Percentiles rank a stretch among this genome's conserved stretches.
Evolutionary conservation across 2,113 vertebrate genomes (phyloP).

Genomic region (Epinephelus lanceolatus): DNA sequence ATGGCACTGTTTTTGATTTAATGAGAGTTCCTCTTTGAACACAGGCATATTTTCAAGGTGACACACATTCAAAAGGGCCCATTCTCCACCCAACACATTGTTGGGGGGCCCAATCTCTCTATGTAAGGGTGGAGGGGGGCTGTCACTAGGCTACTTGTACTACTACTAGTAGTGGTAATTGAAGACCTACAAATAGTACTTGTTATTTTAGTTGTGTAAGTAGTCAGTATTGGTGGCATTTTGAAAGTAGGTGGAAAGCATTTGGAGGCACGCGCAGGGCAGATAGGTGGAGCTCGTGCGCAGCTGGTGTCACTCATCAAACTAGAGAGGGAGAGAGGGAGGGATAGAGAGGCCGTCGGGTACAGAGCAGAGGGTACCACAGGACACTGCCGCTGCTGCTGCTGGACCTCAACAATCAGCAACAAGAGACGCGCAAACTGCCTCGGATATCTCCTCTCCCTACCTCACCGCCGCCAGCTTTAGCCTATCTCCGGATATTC

Average conservation of each 20-base stretch:
- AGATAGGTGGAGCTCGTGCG: constrained; percentile 70
- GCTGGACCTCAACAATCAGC: constrained; percentile 39
- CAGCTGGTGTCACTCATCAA: constrained; percentile 57
- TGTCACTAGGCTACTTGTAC: too few relatives aligned
- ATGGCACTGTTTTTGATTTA: too few relatives aligned
- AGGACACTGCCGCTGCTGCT: constrained; percentile 57
- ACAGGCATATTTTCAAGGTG: too few relatives aligned
- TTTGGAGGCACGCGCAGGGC: constrained; percentile 29
- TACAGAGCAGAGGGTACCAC: constrained; percentile 75
- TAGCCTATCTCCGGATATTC: not conserved
- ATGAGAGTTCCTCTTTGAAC: too few relatives aligned
- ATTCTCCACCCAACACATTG: too few relatives aligned
- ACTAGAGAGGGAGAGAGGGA: constrained; percentile 16
- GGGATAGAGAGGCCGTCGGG: constrained; percentile 57
- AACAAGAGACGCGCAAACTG: not conserved
- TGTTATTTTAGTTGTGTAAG: too few relatives aligned
- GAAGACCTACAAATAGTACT: not conserved
- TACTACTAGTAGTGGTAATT: not conserved
- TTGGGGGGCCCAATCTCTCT: too few relatives aligned
- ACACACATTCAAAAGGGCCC: too few relatives aligned
- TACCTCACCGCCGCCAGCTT: not conserved
- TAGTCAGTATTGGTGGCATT: not conserved
- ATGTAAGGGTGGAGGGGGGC: too few relatives aligned
- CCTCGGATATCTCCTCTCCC: not conserved
- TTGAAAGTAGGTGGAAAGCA: not conserved